Evolutionary conservation across 1,140 invertebrate species (phyloP).

Genomic region (Monomorium pharaonis): DNA sequence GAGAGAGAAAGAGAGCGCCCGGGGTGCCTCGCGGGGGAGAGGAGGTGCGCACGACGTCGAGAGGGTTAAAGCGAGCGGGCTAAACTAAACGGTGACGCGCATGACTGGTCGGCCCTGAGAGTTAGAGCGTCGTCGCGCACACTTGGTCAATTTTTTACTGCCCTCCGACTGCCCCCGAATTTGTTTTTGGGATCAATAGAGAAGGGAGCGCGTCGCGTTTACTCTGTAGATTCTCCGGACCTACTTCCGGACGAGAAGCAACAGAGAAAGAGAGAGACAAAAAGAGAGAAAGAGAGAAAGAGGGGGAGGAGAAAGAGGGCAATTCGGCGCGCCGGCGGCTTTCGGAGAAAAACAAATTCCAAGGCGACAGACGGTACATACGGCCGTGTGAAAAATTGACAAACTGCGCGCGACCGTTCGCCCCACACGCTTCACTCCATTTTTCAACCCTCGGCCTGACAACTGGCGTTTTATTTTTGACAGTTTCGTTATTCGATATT

Average conservation of each 20-base stretch:
- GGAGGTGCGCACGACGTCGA: neutral
- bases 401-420: constrained; percentile 26
- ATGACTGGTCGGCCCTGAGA: constrained; percentile 20
- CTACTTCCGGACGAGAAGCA: neutral
- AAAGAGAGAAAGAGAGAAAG: neutral
- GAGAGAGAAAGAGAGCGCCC: no score
- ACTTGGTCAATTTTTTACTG: constrained; percentile 52
- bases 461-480: constrained; percentile 53
- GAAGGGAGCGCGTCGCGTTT: constrained; percentile 2
- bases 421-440: neutral
- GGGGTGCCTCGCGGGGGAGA: no score
- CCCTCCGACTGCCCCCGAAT: constrained; percentile 19
- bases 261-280: neutral
- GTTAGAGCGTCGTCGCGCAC: constrained; percentile 31
- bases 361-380: constrained; percentile 19
- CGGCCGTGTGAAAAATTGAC: constrained; percentile 51
- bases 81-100: constrained; percentile 48
- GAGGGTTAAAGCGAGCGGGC: constrained; percentile 18
- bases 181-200: constrained; percentile 50
- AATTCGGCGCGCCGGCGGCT: neutral
- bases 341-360: constrained; percentile 42
- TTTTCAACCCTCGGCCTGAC: neutral
- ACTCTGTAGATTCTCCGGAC: constrained; percentile 17
- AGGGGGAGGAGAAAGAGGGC: neutral
- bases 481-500: constrained; percentile 54